Conservation (phyloP, 1,140 invertebrate genomes). For the Macrostomum lignano region DNA sequence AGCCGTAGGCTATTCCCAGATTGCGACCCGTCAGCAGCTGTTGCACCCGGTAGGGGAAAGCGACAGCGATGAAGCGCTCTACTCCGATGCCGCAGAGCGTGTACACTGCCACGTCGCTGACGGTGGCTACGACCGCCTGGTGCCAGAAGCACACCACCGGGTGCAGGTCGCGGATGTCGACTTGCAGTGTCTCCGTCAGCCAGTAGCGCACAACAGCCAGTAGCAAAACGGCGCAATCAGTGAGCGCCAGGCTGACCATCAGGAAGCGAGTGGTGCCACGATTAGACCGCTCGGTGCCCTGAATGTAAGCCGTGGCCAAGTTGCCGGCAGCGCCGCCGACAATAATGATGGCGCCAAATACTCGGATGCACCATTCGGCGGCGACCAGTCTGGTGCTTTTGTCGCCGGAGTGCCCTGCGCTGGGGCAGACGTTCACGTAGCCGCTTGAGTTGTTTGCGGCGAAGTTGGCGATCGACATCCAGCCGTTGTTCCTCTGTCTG, state of each 20-base stretch:
- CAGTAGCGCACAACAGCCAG: background rate
- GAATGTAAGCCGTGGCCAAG: background rate
- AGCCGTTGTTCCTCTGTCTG: no score
- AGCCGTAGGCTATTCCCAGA: no score
- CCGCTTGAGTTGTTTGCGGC: no score
- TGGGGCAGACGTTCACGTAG: no score
- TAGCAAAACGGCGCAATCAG: background rate
- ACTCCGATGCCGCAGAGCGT: background rate
- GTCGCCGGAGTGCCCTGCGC: no score
- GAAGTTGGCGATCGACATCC: no score
- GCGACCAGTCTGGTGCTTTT: no score
- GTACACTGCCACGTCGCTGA: background rate
- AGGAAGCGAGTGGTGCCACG: constrained; percentile 1
- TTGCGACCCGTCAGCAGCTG: background rate
- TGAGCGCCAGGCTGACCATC: background rate
- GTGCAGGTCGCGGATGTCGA: background rate
- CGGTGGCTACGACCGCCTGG: background rate
- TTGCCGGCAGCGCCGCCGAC: background rate
- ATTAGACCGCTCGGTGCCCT: background rate
- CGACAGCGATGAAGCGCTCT: background rate
- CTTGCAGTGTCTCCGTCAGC: background rate
- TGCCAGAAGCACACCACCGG: background rate
- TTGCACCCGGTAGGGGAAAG: background rate
- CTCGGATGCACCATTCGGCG: no score
- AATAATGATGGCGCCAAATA: background rate